Conservation (phyloP, 2,113 vertebrate species). For the Desmodus rotundus region DNA sequence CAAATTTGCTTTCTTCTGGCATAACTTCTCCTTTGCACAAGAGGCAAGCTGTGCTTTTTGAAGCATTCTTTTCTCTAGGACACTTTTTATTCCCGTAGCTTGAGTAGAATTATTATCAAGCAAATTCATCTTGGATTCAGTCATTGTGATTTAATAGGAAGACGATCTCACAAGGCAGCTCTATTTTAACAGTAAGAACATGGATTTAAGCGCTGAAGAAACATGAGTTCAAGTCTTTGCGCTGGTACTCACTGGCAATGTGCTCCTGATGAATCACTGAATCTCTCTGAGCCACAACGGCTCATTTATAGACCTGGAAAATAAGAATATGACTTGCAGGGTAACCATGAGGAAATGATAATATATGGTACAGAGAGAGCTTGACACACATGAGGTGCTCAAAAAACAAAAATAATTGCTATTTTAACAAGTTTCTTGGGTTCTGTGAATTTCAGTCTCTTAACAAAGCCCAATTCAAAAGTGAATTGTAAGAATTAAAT, state of each 20-base stretch:
- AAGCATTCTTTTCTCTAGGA: constrained; percentile 7
- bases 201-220: not conserved
- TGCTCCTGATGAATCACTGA: not conserved
- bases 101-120: constrained; percentile 9
- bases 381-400: not conserved
- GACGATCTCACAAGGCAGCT: not conserved
- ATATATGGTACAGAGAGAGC: not conserved
- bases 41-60: not conserved
- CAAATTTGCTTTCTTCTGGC: not conserved
- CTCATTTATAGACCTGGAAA: not conserved
- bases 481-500: not conserved
- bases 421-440: not conserved
- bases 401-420: not conserved
- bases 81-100: constrained; percentile 1
- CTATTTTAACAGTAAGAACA: not conserved
- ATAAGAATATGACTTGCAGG: no score
- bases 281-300: not conserved
- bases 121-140: constrained; percentile 9
- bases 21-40: not conserved
- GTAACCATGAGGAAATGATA: not conserved
- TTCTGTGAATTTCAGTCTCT: not conserved
- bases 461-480: not conserved
- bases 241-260: not conserved
- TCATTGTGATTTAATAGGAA: not conserved
- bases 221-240: not conserved